A percentile compares a stretch with the other conserved stretches of the same genome.
These are phyloP conservation scores for Ifrita kowaldi DNA, from an alignment of 2,113 vertebrate genomes.

Conservation along the genomic window DNA sequence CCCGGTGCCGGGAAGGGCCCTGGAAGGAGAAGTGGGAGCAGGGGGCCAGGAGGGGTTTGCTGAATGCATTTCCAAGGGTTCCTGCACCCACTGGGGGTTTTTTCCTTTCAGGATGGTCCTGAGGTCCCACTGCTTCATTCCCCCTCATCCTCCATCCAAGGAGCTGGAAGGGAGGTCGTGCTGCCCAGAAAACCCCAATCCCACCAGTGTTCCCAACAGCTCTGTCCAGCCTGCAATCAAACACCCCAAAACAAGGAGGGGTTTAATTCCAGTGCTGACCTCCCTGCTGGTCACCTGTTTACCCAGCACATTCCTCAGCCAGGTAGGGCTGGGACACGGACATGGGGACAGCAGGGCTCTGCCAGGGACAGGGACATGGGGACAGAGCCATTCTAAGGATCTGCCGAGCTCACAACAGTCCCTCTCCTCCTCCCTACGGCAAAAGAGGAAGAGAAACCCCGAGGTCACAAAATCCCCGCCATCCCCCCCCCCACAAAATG, in stretches of 20 bases:
- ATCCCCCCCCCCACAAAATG: neutral
- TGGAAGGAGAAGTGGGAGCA: neutral
- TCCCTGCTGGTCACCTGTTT: neutral
- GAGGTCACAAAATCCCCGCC: neutral
- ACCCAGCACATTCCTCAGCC: neutral
- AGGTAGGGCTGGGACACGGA: neutral
- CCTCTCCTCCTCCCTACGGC: neutral
- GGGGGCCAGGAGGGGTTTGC: neutral
- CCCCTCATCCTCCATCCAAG: neutral
- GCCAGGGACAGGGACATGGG: neutral
- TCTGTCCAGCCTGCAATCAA: neutral
- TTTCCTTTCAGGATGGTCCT: too few species aligned
- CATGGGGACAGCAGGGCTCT: neutral
- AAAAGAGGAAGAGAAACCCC: neutral
- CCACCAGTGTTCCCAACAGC: neutral
- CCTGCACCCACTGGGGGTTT: neutral
- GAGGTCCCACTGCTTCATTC: neutral
- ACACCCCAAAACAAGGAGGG: neutral
- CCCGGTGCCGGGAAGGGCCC: neutral
- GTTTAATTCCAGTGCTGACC: neutral
- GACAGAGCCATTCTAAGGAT: neutral
- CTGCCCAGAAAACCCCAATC: neutral
- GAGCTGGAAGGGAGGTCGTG: rapidly evolving
- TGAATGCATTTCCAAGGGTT: rapidly evolving
- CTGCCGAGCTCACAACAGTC: neutral